Evolutionary conservation across 2,113 vertebrate species (phyloP), one percentile per base, ranked within the genome.

Genomic region (Toxostoma redivivum): DNA sequence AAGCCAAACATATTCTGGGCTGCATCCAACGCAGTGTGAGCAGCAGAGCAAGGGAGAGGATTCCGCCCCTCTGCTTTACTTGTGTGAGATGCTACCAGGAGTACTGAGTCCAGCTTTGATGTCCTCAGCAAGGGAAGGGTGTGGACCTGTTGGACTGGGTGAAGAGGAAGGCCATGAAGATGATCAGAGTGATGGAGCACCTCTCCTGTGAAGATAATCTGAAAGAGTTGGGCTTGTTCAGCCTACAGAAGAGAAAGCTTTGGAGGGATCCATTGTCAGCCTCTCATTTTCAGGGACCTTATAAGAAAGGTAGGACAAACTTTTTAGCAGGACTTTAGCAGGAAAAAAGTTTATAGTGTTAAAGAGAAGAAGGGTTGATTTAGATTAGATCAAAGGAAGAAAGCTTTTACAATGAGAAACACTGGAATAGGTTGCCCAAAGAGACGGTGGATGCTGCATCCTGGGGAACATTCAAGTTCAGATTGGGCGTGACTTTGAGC

Each of bases 401-500:
- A 54, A n/a, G 8, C 21, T 67, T 58, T 76, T 82, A 61, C 21
- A 31, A 4, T 47, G 30, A 47, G 30, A 47, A 81, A 60, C 20
- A 40, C 7, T 53, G 30, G 21, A 21, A 35, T 5, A 19, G 20
- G 6, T n/a, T 61, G 9, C n/a, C 17, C 14, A 22, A 50, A 38
- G 38, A 45, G 20, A 14, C 67, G 53, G 7, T 35, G 24, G 28
- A 74, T 60, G 13, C 20, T 3, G 17, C 17, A 18, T 53, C 20
- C 17, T 33, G 60, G 38, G 13, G n/a, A 53, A 51, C 38, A 53
- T 53, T 72, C 13, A 60, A n/a, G 13, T 16, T 74, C n/a, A 45
- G 20, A 51, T 21, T 45, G 21, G 38, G 17, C 0, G 0, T 14
- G 33, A 11, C 28, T 74, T 24, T 60, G 38, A 81, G 30, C 24